These are phyloP conservation scores for Hylaeus volcanicus DNA, from an alignment of 1,140 invertebrate genomes.

Conservation along the genomic window DNA sequence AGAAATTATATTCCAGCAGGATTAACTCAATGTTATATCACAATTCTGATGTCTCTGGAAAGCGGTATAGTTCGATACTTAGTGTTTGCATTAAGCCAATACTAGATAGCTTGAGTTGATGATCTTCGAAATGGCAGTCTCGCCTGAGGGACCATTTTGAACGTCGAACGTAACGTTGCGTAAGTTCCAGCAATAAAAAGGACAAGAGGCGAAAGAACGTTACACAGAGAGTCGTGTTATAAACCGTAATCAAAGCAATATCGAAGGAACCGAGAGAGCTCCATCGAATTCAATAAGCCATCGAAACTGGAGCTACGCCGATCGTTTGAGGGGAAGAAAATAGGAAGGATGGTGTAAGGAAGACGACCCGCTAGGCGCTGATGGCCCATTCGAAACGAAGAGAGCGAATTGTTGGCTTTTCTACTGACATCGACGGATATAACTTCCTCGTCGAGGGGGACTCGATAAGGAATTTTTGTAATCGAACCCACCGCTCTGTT, in stretches of 20 bases:
- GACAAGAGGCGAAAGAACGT: not conserved
- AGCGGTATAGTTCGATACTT: too few relatives aligned
- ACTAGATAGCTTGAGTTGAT: too few relatives aligned
- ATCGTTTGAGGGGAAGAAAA: not conserved
- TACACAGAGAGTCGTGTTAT: not conserved
- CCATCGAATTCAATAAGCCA: slow-evolving; percentile 21
- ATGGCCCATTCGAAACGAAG: slow-evolving; percentile 15
- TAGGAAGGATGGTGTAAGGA: slow-evolving; percentile 3
- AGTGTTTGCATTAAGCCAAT: too few relatives aligned
- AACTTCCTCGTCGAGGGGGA: not conserved
- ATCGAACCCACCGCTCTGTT: not conserved
- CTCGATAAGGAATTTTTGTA: not conserved
- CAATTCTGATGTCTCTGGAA: too few relatives aligned
- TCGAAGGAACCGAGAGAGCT: not conserved
- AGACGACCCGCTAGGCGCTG: slow-evolving; percentile 5
- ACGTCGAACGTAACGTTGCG: too few relatives aligned
- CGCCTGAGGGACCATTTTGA: too few relatives aligned
- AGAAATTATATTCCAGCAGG: too few relatives aligned
- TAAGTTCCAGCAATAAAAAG: too few relatives aligned
- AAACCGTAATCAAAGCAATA: slow-evolving; percentile 25
- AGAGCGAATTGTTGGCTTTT: slow-evolving; percentile 24
- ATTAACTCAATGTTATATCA: too few relatives aligned
- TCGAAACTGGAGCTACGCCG: slow-evolving; percentile 6
- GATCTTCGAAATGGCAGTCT: too few relatives aligned
- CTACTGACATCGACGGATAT: not conserved